Base-by-base conservation (phyloP, 2,797 vertebrate species). In the Peromyscus aztecus region DNA sequence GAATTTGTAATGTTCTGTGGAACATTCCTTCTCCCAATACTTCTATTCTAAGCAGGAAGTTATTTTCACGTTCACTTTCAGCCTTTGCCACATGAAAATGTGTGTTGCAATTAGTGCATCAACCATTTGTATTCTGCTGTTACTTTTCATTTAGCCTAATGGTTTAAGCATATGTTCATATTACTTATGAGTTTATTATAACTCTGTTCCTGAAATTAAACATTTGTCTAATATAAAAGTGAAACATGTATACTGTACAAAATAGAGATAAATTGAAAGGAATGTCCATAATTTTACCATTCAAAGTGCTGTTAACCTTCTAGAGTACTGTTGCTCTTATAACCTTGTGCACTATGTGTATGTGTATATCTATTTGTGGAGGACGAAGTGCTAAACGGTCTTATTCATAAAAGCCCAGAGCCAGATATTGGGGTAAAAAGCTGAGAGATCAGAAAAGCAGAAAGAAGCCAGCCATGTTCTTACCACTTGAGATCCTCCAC, bases 201-300 rank as follows among this genome's bases (percentile, higher is more conserved):
- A 55, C 57, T 96, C 12, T 67, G 34, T 76, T 95, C 82, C 67
- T 97, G 86, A 94, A 95, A 73, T 89, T 89, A 91, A 95, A 69
- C 49, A 80, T 61, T 86, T 96, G 87, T 76, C 63, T 89, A 93
- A 93, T 90, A 34, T 88, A 82, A 92, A 97, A 97, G 34, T 94
- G 89, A 76, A 94, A 55, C 4, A 95, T 80, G 21, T 46, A 63
- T 93, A 4, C 93, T 94, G 13, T 94, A 88, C 55, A 92, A 95
- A 96, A 96, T 80, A 75, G 19, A 14, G 76, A 89, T 8, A 82
- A 55, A 63, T 90, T 94, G 49, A n/a, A 71, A 93, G 89, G 96
- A 95, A 37, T 52, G 90, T 86, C 46, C 34, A 61, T 92, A 67
- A 89, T 91, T 91, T 97, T 96, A 73, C 59, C 65, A 52, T 96